Percentiles rank a stretch among this genome's conserved stretches.
Evolutionary conservation across 2,113 vertebrate species (phyloP).

Genomic region (Brachyhypopomus gauderio): DNA sequence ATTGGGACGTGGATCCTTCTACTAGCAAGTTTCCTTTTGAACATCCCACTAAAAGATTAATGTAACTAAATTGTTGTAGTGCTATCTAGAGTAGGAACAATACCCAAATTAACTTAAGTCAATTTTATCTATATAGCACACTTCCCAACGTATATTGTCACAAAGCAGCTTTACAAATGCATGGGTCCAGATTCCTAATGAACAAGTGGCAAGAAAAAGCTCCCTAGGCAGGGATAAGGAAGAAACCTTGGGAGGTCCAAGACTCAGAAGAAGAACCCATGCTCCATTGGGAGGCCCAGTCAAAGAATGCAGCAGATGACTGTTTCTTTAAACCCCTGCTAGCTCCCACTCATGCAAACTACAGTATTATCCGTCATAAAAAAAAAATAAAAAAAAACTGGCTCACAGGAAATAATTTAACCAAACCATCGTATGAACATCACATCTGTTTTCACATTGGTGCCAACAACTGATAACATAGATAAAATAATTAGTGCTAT

Average conservation of each 20-base stretch:
- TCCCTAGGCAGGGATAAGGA: too few relatives aligned
- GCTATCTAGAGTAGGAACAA: not conserved
- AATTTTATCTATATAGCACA: too few relatives aligned
- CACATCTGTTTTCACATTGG: not conserved
- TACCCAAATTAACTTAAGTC: not conserved
- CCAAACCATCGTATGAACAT: constrained; percentile 8
- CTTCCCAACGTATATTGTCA: too few relatives aligned
- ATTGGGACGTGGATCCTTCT: too few relatives aligned
- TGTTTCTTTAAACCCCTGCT: not conserved
- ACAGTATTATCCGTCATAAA: not conserved
- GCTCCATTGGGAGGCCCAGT: too few relatives aligned
- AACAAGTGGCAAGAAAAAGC: too few relatives aligned
- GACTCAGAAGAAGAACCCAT: too few relatives aligned
- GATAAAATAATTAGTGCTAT: too few relatives aligned
- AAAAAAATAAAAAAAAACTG: not conserved
- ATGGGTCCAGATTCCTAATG: too few relatives aligned
- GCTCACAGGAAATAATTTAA: not conserved
- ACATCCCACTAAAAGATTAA: constrained; percentile 8
- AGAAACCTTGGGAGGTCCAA: too few relatives aligned
- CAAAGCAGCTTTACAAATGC: too few relatives aligned
- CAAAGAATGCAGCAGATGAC: not conserved
- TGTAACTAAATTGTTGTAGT: not conserved
- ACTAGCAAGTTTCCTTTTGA: not conserved
- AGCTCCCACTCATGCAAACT: not conserved
- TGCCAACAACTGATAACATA: too few relatives aligned